Evolutionary conservation across 1,140 invertebrate species (phyloP).

Genomic region (Campodea augens): DNA sequence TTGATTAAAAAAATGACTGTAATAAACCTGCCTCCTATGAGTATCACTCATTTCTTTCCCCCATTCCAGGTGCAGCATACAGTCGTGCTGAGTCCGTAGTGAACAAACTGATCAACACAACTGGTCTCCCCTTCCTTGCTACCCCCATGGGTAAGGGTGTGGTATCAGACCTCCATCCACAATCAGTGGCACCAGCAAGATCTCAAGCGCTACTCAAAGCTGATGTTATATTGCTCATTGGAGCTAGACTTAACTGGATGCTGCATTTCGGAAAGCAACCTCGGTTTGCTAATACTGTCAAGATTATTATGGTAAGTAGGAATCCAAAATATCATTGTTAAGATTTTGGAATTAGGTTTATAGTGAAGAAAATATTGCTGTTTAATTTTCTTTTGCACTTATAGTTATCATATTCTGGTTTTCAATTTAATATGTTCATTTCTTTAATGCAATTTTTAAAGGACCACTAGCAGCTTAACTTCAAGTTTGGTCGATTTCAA

Average conservation of each 20-base stretch:
- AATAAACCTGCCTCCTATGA: no score
- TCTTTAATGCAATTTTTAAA: no score
- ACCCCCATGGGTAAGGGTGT: constrained; percentile 96
- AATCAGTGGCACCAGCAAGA: constrained; percentile 65
- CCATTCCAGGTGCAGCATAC: constrained; percentile 72
- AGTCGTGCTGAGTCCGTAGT: constrained; percentile 49
- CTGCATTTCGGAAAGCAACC: constrained; percentile 87
- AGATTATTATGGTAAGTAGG: constrained; percentile 63
- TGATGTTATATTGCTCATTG: constrained; percentile 73
- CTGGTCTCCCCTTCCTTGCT: constrained; percentile 68
- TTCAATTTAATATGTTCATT: no score
- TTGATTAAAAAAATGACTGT: no score
- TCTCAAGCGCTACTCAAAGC: constrained; percentile 67
- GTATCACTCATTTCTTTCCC: no score
- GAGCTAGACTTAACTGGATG: constrained; percentile 92
- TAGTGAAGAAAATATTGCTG: neutral
- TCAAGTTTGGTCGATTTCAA: no score
- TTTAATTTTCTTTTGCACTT: no score
- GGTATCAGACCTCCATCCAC: constrained; percentile 53
- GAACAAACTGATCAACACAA: constrained; percentile 42
- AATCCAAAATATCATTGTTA: no score
- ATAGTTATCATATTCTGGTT: no score
- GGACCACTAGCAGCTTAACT: no score
- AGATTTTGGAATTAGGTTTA: neutral
- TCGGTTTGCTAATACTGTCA: constrained; percentile 57